These are phyloP conservation scores for Netelia fuscicornis DNA, from an alignment of 2,888 invertebrate genomes.

Conservation along the genomic window DNA sequence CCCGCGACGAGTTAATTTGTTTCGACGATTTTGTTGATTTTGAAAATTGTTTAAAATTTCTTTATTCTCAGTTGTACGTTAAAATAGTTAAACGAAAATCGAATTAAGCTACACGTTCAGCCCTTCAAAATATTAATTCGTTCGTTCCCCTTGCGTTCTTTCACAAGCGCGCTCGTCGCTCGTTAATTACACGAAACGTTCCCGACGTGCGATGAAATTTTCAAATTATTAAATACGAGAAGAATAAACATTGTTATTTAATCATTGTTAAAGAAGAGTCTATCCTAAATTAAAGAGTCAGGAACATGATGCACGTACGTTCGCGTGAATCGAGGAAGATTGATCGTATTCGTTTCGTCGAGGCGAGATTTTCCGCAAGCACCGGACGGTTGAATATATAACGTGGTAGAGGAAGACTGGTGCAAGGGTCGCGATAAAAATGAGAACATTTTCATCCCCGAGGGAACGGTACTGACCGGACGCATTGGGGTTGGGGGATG, in stretches of 20 bases:
- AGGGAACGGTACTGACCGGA: neutral
- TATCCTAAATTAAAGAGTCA: no score
- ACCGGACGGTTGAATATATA: neutral
- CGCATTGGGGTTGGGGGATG: neutral
- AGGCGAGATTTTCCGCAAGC: neutral
- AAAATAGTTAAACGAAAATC: neutral
- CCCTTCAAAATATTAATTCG: slow-evolving; percentile 45
- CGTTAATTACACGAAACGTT: neutral
- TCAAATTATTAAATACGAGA: no score
- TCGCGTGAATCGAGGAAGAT: neutral
- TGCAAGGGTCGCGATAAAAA: slow-evolving; percentile 13
- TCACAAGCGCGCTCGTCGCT: neutral
- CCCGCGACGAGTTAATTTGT: neutral
- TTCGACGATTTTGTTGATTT: neutral
- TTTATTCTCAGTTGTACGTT: neutral
- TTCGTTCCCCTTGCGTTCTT: slow-evolving; percentile 5
- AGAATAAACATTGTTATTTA: no score
- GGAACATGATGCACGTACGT: no score
- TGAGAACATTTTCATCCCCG: slow-evolving; percentile 15
- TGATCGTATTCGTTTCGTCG: neutral
- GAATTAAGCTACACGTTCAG: neutral
- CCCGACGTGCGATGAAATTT: no score
- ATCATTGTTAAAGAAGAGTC: no score
- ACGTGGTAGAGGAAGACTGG: neutral
- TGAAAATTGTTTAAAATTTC: neutral